Conservation (phyloP, 2,797 vertebrate species). For the Strix occidentalis region DNA sequence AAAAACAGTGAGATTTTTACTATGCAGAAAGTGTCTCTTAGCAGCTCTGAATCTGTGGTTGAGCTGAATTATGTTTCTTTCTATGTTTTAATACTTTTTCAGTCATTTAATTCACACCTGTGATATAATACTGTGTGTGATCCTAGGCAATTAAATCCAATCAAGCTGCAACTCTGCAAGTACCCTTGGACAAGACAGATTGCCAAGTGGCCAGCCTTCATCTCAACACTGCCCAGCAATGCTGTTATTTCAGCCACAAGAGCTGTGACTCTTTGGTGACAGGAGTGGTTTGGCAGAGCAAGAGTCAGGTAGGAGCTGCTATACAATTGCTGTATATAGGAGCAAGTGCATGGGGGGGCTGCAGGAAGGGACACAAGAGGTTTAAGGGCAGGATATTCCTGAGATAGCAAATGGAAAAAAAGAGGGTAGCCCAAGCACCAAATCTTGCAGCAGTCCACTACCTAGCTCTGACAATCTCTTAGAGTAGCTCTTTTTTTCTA, state of each 20-base stretch:
- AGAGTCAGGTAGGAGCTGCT: neutral
- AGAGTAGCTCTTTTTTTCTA: neutral
- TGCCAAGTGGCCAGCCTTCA: neutral
- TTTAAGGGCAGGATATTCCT: neutral
- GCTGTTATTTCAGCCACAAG: neutral
- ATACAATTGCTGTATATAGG: neutral
- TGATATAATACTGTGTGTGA: slow-evolving; percentile 38
- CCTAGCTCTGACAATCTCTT: neutral
- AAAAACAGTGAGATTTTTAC: neutral
- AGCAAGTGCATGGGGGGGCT: neutral
- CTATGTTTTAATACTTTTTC: slow-evolving; percentile 43
- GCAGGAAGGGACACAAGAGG: neutral
- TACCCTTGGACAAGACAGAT: slow-evolving; percentile 26
- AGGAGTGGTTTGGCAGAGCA: neutral
- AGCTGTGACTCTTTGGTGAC: neutral
- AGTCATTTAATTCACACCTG: slow-evolving; percentile 39
- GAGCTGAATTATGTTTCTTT: neutral
- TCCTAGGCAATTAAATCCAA: slow-evolving; percentile 53
- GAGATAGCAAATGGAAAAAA: neutral
- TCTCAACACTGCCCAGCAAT: neutral
- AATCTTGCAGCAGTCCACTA: neutral
- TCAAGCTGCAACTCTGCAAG: neutral
- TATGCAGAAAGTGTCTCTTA: neutral
- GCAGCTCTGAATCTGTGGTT: neutral
- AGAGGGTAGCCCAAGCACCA: neutral